These are phyloP conservation scores for Eulithis prunata DNA, from an alignment of 2,888 invertebrate genomes.

Conservation along the genomic window DNA sequence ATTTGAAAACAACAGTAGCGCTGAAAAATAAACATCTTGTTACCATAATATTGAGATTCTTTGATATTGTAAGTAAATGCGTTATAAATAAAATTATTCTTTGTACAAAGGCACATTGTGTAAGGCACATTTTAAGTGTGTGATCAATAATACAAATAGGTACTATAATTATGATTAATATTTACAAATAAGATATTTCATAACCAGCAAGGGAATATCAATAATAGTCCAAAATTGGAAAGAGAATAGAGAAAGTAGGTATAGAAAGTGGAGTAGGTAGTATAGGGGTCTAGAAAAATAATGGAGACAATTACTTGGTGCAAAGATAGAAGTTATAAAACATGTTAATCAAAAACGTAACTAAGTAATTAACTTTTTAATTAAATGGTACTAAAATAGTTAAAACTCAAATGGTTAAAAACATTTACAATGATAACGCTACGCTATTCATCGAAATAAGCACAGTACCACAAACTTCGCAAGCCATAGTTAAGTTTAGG, in stretches of 20 bases:
- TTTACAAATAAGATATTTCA: conserved; percentile 22
- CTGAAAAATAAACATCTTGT: conserved; percentile 27
- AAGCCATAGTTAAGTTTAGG: neutral
- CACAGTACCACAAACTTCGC: conserved; percentile 14
- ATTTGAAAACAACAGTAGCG: conserved; percentile 40
- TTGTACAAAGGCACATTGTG: conserved; percentile 6
- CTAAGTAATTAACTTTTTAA: neutral
- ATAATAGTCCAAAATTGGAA: conserved; percentile 4
- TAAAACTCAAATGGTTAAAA: conserved; percentile 17
- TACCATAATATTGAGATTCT: conserved; percentile 29
- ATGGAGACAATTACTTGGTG: conserved; percentile 13
- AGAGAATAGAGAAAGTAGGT: neutral
- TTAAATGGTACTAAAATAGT: neutral
- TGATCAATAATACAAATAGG: conserved; percentile 3
- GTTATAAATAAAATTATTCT: conserved; percentile 27
- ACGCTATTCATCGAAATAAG: conserved; percentile 22
- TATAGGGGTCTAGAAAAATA: neutral
- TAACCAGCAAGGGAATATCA: conserved; percentile 12
- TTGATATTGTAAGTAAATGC: conserved; percentile 33
- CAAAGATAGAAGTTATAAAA: conserved; percentile 6
- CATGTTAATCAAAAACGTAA: conserved; percentile 9
- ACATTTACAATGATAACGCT: conserved; percentile 21
- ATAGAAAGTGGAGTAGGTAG: neutral
- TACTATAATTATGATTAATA: conserved; percentile 8
- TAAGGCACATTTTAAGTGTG: conserved; percentile 16